Conservation (phyloP, 2,113 vertebrate genomes). For the Oostethus manadensis region DNA sequence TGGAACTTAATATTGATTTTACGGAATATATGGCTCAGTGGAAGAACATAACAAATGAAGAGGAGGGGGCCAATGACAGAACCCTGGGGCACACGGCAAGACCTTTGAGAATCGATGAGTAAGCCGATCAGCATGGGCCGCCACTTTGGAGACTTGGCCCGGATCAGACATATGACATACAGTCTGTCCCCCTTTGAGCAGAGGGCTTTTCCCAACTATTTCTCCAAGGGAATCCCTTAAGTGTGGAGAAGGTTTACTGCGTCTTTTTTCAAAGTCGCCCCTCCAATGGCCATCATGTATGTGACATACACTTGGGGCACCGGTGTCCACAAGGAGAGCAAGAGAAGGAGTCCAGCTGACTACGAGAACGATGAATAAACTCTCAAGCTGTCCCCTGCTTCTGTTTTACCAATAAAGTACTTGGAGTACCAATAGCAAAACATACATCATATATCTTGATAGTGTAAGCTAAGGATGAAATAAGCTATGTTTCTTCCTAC, state of each 20-base stretch:
- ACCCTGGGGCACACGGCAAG: too few relatives aligned
- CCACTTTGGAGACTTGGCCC: slow-evolving; percentile 83
- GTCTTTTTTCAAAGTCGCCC: slow-evolving; percentile 75
- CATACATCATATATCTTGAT: too few relatives aligned
- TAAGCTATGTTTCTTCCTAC: too few relatives aligned
- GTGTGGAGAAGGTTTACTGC: slow-evolving; percentile 72
- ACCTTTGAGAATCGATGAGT: too few relatives aligned
- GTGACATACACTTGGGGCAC: slow-evolving; percentile 84
- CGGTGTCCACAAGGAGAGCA: slow-evolving; percentile 69
- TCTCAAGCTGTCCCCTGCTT: slow-evolving; percentile 15
- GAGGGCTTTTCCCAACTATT: slow-evolving; percentile 76
- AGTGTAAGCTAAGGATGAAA: too few relatives aligned
- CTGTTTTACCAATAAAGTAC: slow-evolving; percentile 61
- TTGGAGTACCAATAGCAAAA: too few relatives aligned
- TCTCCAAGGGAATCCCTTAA: slow-evolving; percentile 83
- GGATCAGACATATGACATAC: slow-evolving; percentile 85
- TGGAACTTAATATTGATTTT: too few relatives aligned
- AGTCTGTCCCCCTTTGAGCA: slow-evolving; percentile 92
- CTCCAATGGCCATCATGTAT: slow-evolving; percentile 74
- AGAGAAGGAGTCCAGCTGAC: slow-evolving; percentile 79
- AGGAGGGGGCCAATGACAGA: too few relatives aligned
- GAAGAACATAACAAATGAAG: too few relatives aligned
- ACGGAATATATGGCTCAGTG: too few relatives aligned
- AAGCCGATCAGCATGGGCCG: slow-evolving; percentile 76
- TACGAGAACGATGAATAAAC: slow-evolving; percentile 73